Percentiles rank a stretch among this genome's conserved stretches.
Conservation (phyloP, 1,140 invertebrate species). For the Dendroctonus ponderosae region DNA sequence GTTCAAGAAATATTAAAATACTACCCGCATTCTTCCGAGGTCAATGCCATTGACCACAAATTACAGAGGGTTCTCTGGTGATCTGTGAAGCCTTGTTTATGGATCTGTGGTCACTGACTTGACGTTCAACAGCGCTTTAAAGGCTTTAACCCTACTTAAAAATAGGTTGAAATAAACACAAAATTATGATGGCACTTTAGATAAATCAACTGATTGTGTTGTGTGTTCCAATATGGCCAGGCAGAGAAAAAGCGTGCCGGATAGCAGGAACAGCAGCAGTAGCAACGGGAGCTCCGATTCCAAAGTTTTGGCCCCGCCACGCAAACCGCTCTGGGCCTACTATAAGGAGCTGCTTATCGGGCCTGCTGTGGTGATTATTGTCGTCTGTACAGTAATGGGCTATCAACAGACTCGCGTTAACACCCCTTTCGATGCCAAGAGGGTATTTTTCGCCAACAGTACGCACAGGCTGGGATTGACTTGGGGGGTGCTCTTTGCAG, state of each 20-base stretch:
- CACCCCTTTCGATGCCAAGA: slow-evolving; percentile 76
- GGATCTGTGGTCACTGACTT: too few relatives aligned
- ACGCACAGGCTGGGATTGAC: background rate
- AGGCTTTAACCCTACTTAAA: too few relatives aligned
- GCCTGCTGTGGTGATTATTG: slow-evolving; percentile 62
- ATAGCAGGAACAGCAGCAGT: slow-evolving; percentile 49
- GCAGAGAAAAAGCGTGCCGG: slow-evolving; percentile 31
- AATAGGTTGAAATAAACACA: too few relatives aligned
- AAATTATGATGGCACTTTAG: too few relatives aligned
- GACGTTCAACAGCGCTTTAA: too few relatives aligned
- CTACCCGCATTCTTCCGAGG: too few relatives aligned
- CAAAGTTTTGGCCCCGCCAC: too few relatives aligned
- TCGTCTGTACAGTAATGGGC: slow-evolving; percentile 74
- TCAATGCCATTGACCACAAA: too few relatives aligned
- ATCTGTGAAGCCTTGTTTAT: too few relatives aligned
- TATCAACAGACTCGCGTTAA: slow-evolving; percentile 86
- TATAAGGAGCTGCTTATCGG: slow-evolving; percentile 56
- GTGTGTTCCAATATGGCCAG: slow-evolving; percentile 25
- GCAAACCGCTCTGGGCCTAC: slow-evolving; percentile 35
- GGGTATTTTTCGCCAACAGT: slow-evolving; percentile 54
- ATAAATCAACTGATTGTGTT: too few relatives aligned
- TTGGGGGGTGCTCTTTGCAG: slow-evolving; percentile 47
- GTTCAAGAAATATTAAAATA: too few relatives aligned
- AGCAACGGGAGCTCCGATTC: slow-evolving; percentile 47
- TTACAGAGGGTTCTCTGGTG: too few relatives aligned